These are phyloP conservation scores for Myrmophylax atrothorax DNA, from an alignment of 2,113 vertebrate genomes.

Conservation along the genomic window DNA sequence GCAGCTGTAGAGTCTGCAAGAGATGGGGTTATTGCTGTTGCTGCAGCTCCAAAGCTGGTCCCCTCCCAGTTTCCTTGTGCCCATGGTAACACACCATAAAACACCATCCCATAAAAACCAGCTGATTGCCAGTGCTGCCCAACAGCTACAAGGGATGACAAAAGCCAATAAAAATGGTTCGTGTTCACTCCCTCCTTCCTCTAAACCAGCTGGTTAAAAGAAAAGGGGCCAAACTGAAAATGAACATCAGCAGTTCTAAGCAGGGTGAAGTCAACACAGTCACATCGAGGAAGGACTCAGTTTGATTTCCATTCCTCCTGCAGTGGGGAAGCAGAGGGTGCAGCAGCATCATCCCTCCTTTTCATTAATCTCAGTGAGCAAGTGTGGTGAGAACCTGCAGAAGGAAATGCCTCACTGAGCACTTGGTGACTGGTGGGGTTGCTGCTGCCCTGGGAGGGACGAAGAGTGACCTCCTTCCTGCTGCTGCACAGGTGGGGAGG, in stretches of 20 bases:
- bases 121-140: neutral
- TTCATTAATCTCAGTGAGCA: too few species aligned
- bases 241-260: neutral
- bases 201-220: neutral
- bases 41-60: neutral
- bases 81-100: neutral
- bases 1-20: neutral
- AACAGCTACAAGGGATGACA: neutral
- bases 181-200: neutral
- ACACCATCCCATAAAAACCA: neutral
- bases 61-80: neutral
- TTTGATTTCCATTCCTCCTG: neutral
- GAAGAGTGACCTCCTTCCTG: too few species aligned
- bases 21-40: neutral
- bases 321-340: too few species aligned
- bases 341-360: too few species aligned
- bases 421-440: too few species aligned
- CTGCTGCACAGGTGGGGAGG: too few species aligned
- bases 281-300: rapidly evolving
- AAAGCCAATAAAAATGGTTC: neutral
- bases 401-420: too few species aligned
- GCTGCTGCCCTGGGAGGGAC: too few species aligned
- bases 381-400: too few species aligned
- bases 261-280: neutral
- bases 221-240: neutral